phyloP scores from a whole-genome alignment of 2,888 invertebrate species.

The Hypomecis atomaria region DNA sequence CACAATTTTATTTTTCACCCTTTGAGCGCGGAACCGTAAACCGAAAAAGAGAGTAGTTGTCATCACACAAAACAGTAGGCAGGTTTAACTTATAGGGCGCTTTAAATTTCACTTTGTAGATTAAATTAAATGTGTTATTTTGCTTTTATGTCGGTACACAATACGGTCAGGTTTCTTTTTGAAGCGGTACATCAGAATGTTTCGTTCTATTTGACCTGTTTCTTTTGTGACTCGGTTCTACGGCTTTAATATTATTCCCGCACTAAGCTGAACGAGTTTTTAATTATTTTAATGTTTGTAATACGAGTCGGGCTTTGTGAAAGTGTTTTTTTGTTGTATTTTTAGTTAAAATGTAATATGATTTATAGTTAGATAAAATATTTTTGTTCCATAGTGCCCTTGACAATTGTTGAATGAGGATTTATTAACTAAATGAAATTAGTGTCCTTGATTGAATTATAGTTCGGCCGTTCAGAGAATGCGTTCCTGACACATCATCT shows the following conservation, averaged over 20 bases:
- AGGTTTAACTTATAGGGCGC: not conserved
- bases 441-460: no score
- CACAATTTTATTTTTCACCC: no score
- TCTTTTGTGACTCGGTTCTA: conserved; percentile 4
- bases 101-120: not conserved
- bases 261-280: not conserved
- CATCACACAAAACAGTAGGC: not conserved
- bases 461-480: no score
- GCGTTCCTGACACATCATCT: no score
- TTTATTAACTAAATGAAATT: no score
- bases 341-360: no score
- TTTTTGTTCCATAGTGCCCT: no score
- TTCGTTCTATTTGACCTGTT: conserved; percentile 10
- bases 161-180: conserved; percentile 13
- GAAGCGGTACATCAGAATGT: conserved; percentile 4
- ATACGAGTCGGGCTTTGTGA: not conserved
- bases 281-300: conserved; percentile 9
- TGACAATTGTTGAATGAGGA: no score
- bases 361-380: no score
- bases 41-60: no score
- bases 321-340: not conserved
- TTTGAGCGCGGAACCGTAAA: no score
- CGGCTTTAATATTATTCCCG: not conserved
- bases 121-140: not conserved
- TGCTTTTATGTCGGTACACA: conserved; percentile 2